A percentile compares a stretch with the other conserved stretches of the same genome.
These are phyloP conservation scores for Cecropterus lyciades DNA, from an alignment of 1,140 invertebrate genomes.

Conservation along the genomic window DNA sequence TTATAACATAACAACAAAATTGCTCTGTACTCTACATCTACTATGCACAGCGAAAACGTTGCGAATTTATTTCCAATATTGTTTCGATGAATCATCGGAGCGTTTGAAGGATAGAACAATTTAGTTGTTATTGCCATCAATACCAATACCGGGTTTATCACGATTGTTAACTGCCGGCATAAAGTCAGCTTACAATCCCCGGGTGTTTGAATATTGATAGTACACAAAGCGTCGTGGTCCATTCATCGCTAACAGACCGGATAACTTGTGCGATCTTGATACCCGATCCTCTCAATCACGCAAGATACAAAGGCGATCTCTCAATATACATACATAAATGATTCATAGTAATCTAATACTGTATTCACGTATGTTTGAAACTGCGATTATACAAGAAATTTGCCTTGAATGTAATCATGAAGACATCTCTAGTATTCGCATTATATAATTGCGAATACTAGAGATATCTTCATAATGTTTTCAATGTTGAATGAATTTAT, in stretches of 20 bases:
- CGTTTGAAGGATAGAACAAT: no score
- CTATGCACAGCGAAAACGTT: no score
- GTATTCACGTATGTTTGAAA: background rate
- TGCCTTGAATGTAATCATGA: no score
- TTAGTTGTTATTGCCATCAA: no score
- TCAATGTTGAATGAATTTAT: no score
- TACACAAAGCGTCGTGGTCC: background rate
- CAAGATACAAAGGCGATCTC: background rate
- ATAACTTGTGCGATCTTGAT: constrained; percentile 12
- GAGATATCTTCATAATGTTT: no score
- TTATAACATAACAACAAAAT: no score
- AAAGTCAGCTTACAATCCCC: constrained; percentile 4
- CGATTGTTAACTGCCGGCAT: background rate
- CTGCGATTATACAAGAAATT: background rate
- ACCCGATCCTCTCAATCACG: constrained; percentile 2
- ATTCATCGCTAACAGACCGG: constrained; percentile 9
- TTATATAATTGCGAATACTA: no score
- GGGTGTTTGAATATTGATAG: constrained; percentile 14
- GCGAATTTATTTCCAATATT: no score
- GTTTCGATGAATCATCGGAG: no score
- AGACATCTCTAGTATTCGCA: no score
- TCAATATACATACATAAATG: background rate
- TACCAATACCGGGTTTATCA: background rate
- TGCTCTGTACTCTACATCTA: no score
- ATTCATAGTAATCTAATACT: background rate